A percentile compares a stretch with the other conserved stretches of the same genome.
phyloP scores from a whole-genome alignment of 2,888 invertebrate genomes.

The Mystacides longicornis region DNA sequence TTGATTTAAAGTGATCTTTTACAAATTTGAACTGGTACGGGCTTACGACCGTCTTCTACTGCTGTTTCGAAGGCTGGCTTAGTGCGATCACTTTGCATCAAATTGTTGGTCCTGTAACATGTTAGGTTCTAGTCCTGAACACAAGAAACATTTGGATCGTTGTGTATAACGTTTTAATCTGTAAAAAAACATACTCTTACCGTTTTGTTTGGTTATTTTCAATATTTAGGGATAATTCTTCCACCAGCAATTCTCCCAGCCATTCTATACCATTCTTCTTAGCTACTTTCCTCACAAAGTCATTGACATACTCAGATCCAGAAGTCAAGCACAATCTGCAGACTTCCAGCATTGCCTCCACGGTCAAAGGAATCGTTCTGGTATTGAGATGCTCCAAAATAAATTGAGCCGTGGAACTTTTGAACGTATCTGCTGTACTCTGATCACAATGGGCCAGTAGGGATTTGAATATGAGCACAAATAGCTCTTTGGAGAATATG shows the following conservation, averaged over 20 bases:
- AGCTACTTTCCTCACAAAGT: constrained; percentile 1
- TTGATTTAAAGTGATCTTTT: too few relatives aligned
- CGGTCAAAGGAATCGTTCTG: background rate
- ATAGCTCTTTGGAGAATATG: constrained; percentile 31
- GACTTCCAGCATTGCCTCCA: constrained; percentile 14
- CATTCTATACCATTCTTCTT: constrained; percentile 15
- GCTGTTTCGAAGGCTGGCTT: too few relatives aligned
- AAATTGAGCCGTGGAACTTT: background rate
- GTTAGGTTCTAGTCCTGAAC: too few relatives aligned
- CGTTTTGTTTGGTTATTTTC: constrained; percentile 2
- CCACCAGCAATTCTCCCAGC: constrained; percentile 20
- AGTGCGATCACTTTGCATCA: too few relatives aligned
- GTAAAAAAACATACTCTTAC: constrained; percentile 1
- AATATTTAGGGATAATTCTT: constrained; percentile 10
- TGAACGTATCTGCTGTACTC: background rate
- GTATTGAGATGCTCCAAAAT: background rate
- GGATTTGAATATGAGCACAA: constrained; percentile 30
- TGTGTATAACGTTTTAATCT: too few relatives aligned
- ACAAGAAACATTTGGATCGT: too few relatives aligned
- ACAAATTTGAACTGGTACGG: too few relatives aligned
- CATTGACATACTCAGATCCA: background rate
- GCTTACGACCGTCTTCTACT: too few relatives aligned
- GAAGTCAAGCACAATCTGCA: constrained; percentile 11
- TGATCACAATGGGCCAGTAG: constrained; percentile 29
- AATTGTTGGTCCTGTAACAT: too few relatives aligned